A percentile compares a stretch with the other conserved stretches of the same genome.
Conservation (phyloP, 2,888 invertebrate genomes). For the Notodonta dromedarius region DNA sequence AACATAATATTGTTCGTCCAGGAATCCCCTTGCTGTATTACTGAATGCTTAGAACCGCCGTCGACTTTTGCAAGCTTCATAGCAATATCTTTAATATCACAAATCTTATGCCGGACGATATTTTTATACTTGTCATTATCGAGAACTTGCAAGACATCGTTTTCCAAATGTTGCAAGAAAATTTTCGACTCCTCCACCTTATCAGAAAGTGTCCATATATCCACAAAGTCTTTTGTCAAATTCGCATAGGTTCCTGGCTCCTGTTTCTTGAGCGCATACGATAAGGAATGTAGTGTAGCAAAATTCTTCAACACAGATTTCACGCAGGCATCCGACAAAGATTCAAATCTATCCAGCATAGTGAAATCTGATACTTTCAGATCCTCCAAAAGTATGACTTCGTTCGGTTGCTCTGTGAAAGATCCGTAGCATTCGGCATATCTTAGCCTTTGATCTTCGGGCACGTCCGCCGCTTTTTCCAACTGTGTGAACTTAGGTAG, state of each 20-base stretch:
- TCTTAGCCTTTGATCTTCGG: slow-evolving; percentile 43
- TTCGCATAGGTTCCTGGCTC: slow-evolving; percentile 44
- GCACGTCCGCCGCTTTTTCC: slow-evolving; percentile 44
- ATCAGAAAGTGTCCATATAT: slow-evolving; percentile 24
- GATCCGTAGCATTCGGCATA: slow-evolving; percentile 53
- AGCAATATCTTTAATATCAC: slow-evolving; percentile 6
- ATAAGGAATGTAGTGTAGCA: slow-evolving; percentile 55
- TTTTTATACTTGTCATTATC: slow-evolving; percentile 39
- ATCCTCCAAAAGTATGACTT: slow-evolving; percentile 59
- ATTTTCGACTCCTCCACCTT: slow-evolving; percentile 2
- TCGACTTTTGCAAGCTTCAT: slow-evolving; percentile 30
- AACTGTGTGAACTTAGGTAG: slow-evolving; percentile 49
- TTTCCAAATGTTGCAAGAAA: slow-evolving; percentile 27
- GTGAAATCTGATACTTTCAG: slow-evolving; percentile 40
- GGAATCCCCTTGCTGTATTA: slow-evolving; percentile 57
- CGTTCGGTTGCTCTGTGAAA: slow-evolving; percentile 40
- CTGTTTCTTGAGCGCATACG: slow-evolving; percentile 49
- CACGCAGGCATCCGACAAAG: slow-evolving; percentile 45
- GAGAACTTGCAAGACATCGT: slow-evolving; percentile 26
- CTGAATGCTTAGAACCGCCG: slow-evolving; percentile 36
- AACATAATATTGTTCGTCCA: slow-evolving; percentile 64
- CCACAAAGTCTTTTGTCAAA: slow-evolving; percentile 29
- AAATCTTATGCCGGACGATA: slow-evolving; percentile 29
- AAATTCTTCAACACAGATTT: slow-evolving; percentile 50
- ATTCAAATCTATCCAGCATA: slow-evolving; percentile 49